These are phyloP conservation scores for Nephrocerus scutellatus DNA, from an alignment of 2,888 invertebrate genomes.

Conservation along the genomic window DNA sequence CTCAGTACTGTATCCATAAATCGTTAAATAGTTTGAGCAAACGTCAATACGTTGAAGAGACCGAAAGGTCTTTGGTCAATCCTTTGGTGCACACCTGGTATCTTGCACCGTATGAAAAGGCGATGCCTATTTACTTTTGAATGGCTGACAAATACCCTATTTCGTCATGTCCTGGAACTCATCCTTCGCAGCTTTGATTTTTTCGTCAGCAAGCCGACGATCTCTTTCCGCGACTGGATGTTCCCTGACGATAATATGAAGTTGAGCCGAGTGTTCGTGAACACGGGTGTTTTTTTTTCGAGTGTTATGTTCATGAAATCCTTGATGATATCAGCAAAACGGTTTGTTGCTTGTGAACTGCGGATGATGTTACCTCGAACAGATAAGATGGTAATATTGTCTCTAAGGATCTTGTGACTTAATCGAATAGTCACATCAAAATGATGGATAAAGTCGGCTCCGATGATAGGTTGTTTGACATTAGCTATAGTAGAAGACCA, in stretches of 20 bases:
- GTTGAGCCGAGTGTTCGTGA: slow-evolving; percentile 10
- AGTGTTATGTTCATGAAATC: no score
- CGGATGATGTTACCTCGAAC: no score
- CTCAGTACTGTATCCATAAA: slow-evolving; percentile 4
- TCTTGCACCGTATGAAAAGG: slow-evolving; percentile 34
- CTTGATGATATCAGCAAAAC: slow-evolving; percentile 2
- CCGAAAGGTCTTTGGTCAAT: slow-evolving; percentile 11
- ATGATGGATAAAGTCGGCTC: slow-evolving; percentile 9
- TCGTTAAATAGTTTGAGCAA: slow-evolving; percentile 10
- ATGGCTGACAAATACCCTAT: slow-evolving; percentile 41
- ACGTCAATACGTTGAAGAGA: no score
- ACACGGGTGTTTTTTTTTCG: slow-evolving; percentile 2
- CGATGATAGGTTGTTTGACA: slow-evolving; percentile 7
- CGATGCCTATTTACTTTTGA: slow-evolving; percentile 39
- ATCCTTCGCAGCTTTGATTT: slow-evolving; percentile 10
- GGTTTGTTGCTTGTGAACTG: slow-evolving; percentile 3
- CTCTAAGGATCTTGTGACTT: slow-evolving; percentile 3
- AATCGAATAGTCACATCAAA: slow-evolving; percentile 7
- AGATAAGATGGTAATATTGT: no score
- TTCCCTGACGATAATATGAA: slow-evolving; percentile 16
- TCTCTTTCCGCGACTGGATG: slow-evolving; percentile 17
- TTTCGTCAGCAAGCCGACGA: slow-evolving; percentile 28
- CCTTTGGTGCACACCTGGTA: slow-evolving; percentile 16
- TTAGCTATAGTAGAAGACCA: slow-evolving; percentile 6
- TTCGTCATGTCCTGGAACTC: slow-evolving; percentile 20